These are phyloP conservation scores for Bos indicus DNA, from an alignment of 2,113 vertebrate genomes.

Conservation along the genomic window DNA sequence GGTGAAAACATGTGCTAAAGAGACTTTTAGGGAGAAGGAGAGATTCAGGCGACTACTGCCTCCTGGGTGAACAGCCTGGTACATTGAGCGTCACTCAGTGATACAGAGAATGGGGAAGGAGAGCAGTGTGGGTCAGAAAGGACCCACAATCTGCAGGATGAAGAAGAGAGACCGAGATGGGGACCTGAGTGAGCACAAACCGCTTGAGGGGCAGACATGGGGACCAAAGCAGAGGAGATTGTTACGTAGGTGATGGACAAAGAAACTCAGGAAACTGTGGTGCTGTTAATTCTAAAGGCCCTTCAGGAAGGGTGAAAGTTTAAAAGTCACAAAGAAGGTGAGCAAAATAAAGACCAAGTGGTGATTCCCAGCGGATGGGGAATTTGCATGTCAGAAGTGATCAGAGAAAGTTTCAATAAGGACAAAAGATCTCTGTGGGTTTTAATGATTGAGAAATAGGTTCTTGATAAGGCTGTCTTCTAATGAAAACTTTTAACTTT, in stretches of 20 bases:
- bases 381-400: background rate
- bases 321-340: background rate
- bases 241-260: background rate
- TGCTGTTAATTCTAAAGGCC: background rate
- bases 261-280: background rate
- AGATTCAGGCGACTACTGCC: accelerated
- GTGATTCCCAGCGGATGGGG: background rate
- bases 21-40: background rate
- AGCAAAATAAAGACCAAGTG: background rate
- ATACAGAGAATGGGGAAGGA: background rate
- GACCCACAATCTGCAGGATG: background rate
- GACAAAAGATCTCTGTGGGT: background rate
- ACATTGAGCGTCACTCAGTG: accelerated
- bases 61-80: background rate
- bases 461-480: background rate
- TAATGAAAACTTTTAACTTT: background rate
- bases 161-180: background rate
- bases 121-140: background rate
- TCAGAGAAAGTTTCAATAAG: background rate
- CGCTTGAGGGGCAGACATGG: background rate
- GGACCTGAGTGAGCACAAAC: background rate
- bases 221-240: background rate
- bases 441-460: background rate
- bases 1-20: background rate
- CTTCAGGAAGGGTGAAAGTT: background rate